These are phyloP conservation scores for Podarcis muralis DNA, from an alignment of 2,113 vertebrate genomes.

Conservation along the genomic window DNA sequence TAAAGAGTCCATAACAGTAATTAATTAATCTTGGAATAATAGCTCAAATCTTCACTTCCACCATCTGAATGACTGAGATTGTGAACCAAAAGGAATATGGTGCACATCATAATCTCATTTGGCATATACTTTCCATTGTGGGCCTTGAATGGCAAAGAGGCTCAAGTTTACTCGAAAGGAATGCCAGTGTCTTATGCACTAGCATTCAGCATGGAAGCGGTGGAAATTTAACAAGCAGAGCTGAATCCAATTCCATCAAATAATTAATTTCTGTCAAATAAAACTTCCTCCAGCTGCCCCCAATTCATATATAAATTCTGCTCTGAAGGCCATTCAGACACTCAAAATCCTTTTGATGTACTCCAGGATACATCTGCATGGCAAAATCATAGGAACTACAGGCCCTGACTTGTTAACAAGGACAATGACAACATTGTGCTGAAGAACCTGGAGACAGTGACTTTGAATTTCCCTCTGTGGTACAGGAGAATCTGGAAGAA, in stretches of 20 bases:
- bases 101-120: neutral
- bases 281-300: neutral
- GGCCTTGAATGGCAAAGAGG: neutral
- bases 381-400: neutral
- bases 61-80: slow-evolving; percentile 46
- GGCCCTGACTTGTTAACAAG: no score
- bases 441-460: no score
- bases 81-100: neutral
- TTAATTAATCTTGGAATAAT: slow-evolving; percentile 16
- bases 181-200: neutral
- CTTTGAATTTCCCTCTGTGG: no score
- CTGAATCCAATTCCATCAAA: neutral
- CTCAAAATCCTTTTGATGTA: neutral
- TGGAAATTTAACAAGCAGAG: neutral
- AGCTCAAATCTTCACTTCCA: slow-evolving; percentile 29
- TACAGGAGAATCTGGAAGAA: no score
- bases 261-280: neutral
- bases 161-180: no score
- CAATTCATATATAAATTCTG: neutral
- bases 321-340: neutral
- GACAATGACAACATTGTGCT: no score
- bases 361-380: neutral
- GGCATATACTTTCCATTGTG: neutral
- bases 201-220: neutral
- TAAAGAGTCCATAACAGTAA: slow-evolving; percentile 2